Evolutionary conservation across 2,113 vertebrate genomes (phyloP).

Genomic region (Baryphthengus martii): DNA sequence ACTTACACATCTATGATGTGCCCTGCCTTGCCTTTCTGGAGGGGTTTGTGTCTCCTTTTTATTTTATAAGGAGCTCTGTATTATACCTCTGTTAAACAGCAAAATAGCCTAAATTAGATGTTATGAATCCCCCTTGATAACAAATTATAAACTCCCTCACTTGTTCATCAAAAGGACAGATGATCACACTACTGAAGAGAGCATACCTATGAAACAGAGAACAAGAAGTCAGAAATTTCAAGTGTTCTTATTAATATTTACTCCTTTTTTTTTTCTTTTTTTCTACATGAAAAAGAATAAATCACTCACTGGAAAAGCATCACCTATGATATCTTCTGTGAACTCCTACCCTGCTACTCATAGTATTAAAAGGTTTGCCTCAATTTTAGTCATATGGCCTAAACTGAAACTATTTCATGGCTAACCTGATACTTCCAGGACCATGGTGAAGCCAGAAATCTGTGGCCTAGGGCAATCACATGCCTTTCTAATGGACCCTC

Average conservation of each 20-base stretch:
- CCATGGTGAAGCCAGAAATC: constrained; percentile 31
- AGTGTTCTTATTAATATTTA: neutral
- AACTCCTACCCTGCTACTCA: neutral
- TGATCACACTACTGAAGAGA: neutral
- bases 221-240: neutral
- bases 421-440: constrained; percentile 59
- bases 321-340: neutral
- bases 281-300: neutral
- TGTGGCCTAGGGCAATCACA: constrained; percentile 14
- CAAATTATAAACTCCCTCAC: neutral
- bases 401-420: constrained; percentile 49
- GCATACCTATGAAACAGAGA: fast-evolving
- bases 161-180: neutral
- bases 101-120: neutral
- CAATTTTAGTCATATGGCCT: neutral
- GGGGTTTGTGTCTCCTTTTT: neutral
- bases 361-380: constrained; percentile 8
- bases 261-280: neutral
- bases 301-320: neutral
- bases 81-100: neutral
- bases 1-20: neutral
- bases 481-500: constrained; percentile 51
- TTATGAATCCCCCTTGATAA: neutral
- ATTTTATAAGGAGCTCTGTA: neutral
- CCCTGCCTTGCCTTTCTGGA: neutral